phyloP scores from a whole-genome alignment of 2,888 invertebrate species.

The Cheilosia grossa region DNA sequence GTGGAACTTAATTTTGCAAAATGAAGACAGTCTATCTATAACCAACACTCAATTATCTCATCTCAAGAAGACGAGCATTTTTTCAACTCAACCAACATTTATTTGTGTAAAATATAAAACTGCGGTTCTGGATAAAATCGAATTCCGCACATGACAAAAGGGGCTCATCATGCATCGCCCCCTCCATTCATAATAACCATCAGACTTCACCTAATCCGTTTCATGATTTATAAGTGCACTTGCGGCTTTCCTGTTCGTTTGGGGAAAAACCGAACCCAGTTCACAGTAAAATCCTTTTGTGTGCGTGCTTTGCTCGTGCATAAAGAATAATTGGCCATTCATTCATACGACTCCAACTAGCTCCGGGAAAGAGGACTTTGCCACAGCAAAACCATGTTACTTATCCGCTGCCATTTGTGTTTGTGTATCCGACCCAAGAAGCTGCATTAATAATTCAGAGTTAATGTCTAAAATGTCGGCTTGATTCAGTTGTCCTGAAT shows the following conservation, averaged over 20 bases:
- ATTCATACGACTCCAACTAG: constrained; percentile 22
- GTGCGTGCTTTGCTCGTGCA: constrained; percentile 21
- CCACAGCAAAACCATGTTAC: constrained; percentile 8
- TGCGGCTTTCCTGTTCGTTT: constrained; percentile 5
- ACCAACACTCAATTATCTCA: too few relatives aligned
- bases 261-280: neutral
- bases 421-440: constrained; percentile 16
- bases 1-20: too few relatives aligned
- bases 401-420: neutral
- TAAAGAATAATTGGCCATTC: constrained; percentile 54
- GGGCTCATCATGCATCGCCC: too few relatives aligned
- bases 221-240: constrained; percentile 50
- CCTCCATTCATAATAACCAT: constrained; percentile 35
- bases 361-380: constrained; percentile 13
- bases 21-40: too few relatives aligned
- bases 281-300: constrained; percentile 2
- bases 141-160: too few relatives aligned
- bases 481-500: constrained; percentile 45
- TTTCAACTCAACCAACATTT: too few relatives aligned
- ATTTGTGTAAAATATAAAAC: too few relatives aligned
- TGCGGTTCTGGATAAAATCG: too few relatives aligned
- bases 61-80: too few relatives aligned
- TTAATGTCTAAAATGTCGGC: too few relatives aligned
- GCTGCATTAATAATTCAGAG: constrained; percentile 37
- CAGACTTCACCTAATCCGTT: constrained; percentile 47